Evolutionary conservation across 2,113 vertebrate species (phyloP), one percentile per base, ranked within the genome.

Genomic region (Mugil cephalus): DNA sequence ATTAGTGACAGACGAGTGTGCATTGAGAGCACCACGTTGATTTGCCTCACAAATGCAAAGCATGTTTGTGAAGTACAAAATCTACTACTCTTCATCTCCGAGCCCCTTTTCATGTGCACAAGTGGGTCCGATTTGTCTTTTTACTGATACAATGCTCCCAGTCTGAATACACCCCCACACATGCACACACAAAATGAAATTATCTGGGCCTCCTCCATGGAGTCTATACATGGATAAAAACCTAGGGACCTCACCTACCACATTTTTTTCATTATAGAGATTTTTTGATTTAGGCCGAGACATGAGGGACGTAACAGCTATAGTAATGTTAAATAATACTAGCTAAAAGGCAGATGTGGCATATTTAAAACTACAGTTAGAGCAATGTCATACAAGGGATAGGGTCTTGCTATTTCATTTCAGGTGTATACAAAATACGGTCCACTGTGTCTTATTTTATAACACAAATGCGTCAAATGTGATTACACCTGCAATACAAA

Each of bases 261-360:
- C 34, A 75, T 46, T 47, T 66, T n/a, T 76, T 74, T 69, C 70
- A 79, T 76, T 69, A 43, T 43, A 17, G n/a, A 64, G 30, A 40
- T n/a, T 13, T 68, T 71, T 53, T 63, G 61, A 84, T 81, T 82
- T 62, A 85, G 77, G 51, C 38, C 86, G 69, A 80, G 80, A 43
- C 72, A 71, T 56, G 30, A 53, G 55, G 77, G 82, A 74, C 46
- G 54, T 55, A 71, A 80, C 69, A 74, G 55, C 42, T 69, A 78
- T 74, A 82, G 70, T 73, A 74, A 81, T 40, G 30, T 43, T 34
- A 47, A 70, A 75, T 58, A 81, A 74, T 62, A 30, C 69, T 18
- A 70, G 55, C 43, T 69, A 68, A 54, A 70, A 54, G 45, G 73
- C 70, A 81, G 66, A 74, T 54, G 30, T 82, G 71, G 80, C 64